These are phyloP conservation scores for Drosophila paramelanica DNA, from an alignment of 2,888 invertebrate species.

Conservation along the genomic window DNA sequence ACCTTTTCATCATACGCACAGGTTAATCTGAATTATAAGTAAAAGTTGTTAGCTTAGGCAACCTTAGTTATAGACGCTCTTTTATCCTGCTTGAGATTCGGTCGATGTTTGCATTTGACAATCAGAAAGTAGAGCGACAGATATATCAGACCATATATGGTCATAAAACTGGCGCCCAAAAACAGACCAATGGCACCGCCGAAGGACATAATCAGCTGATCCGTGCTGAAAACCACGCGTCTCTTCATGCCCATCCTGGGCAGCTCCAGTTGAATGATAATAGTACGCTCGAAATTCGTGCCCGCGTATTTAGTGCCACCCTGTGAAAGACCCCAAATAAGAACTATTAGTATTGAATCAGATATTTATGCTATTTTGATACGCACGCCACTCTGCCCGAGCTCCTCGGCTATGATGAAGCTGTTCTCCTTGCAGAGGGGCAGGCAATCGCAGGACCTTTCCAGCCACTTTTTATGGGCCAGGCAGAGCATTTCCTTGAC, in stretches of 20 bases:
- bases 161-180: slow-evolving; percentile 84
- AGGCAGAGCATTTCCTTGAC: slow-evolving; percentile 80
- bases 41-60: not conserved
- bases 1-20: too few relatives aligned
- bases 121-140: slow-evolving; percentile 52
- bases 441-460: slow-evolving; percentile 73
- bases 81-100: not conserved
- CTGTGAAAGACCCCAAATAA: slow-evolving; percentile 36
- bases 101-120: slow-evolving; percentile 42
- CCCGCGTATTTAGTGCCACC: slow-evolving; percentile 35
- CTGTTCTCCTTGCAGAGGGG: slow-evolving; percentile 72
- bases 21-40: too few relatives aligned
- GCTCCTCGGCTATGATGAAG: slow-evolving; percentile 63
- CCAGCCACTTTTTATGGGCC: slow-evolving; percentile 66
- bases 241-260: slow-evolving; percentile 81
- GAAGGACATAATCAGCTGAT: slow-evolving; percentile 83
- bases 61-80: not conserved
- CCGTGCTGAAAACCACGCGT: slow-evolving; percentile 82
- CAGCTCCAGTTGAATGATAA: slow-evolving; percentile 67
- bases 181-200: slow-evolving; percentile 84
- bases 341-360: too few relatives aligned
- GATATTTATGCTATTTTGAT: too few relatives aligned
- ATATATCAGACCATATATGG: slow-evolving; percentile 69
- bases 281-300: slow-evolving; percentile 67
- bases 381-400: slow-evolving; percentile 67